Percentiles rank a stretch among this genome's conserved stretches.
phyloP scores from a whole-genome alignment of 2,888 invertebrate genomes.

The Rotaria sp. region DNA sequence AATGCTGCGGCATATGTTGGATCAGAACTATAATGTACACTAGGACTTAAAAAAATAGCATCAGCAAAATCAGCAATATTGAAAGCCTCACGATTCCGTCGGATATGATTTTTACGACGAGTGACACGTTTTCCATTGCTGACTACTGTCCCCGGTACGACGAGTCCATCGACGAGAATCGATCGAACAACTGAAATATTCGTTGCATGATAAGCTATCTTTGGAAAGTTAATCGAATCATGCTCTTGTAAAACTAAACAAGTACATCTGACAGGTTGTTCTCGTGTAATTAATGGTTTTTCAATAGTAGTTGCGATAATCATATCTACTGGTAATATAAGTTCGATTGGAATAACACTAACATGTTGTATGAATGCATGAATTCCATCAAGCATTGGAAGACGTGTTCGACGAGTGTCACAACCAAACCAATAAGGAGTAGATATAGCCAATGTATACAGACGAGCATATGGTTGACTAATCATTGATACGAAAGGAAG shows the following conservation, averaged over 20 bases:
- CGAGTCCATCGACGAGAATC: too few relatives aligned
- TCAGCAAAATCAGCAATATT: too few relatives aligned
- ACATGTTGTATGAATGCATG: not conserved
- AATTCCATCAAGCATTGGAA: not conserved
- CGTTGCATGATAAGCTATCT: not conserved
- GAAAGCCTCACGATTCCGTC: too few relatives aligned
- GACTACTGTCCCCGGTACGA: too few relatives aligned
- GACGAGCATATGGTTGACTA: not conserved
- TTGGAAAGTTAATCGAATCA: not conserved
- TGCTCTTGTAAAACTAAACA: not conserved
- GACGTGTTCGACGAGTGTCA: not conserved
- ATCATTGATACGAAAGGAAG: not conserved
- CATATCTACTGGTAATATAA: not conserved
- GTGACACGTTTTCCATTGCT: too few relatives aligned
- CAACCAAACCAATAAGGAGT: not conserved
- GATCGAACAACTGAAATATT: too few relatives aligned
- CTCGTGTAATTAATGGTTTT: not conserved
- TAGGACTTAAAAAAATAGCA: too few relatives aligned
- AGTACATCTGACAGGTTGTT: not conserved
- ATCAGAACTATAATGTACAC: too few relatives aligned
- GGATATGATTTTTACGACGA: too few relatives aligned
- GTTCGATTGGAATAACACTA: not conserved
- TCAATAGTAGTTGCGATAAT: not conserved
- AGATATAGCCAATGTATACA: not conserved
- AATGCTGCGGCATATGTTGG: too few relatives aligned